Conservation (phyloP, 1,140 invertebrate genomes). For the Pseudomyrmex dendroicus region DNA sequence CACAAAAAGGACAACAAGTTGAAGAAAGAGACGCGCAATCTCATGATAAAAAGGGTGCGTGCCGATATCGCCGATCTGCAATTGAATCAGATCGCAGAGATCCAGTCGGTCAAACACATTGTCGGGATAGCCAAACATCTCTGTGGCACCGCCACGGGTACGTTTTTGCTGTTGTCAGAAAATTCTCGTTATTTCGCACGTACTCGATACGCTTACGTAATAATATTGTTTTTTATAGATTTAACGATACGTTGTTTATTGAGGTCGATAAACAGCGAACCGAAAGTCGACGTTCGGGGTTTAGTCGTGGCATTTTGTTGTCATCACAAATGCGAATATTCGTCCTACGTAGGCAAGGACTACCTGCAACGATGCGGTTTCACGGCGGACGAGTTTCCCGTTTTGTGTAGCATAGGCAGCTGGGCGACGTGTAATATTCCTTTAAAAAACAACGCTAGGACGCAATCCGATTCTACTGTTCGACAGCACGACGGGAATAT, state of each 20-base stretch:
- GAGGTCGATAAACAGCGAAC: conserved; percentile 77
- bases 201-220: not conserved
- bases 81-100: conserved; percentile 86
- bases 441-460: conserved; percentile 45
- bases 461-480: not conserved
- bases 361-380: conserved; percentile 87
- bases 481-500: not conserved
- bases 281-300: conserved; percentile 85
- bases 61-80: conserved; percentile 91
- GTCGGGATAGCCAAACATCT: conserved; percentile 94
- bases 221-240: conserved; percentile 85
- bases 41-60: conserved; percentile 87
- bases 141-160: conserved; percentile 93
- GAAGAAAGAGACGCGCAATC: conserved; percentile 85
- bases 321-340: conserved; percentile 93
- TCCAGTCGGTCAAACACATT: conserved; percentile 83
- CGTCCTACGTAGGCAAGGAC: conserved; percentile 88
- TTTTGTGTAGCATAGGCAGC: conserved; percentile 91
- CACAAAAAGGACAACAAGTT: conserved; percentile 93
- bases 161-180: not conserved
- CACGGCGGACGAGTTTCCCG: conserved; percentile 88
- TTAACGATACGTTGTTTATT: conserved; percentile 89
- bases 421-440: conserved; percentile 93
- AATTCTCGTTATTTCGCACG: not conserved
- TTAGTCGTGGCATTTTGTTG: conserved; percentile 93